phyloP scores from a whole-genome alignment of 1,140 invertebrate genomes.

The Drosophila persimilis region DNA sequence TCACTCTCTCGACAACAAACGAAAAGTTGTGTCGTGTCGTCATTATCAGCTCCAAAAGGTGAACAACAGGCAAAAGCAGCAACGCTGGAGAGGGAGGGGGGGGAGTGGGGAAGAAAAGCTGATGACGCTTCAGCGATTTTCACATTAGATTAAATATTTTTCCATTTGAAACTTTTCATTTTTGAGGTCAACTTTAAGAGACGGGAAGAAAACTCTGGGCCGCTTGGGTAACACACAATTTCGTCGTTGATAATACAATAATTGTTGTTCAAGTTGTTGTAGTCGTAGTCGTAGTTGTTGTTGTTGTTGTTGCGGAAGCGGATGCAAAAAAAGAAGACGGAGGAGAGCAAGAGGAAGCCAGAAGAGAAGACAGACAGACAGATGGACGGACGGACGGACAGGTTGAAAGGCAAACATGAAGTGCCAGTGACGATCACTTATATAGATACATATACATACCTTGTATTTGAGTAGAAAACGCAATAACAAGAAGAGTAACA shows the following conservation, averaged over 20 bases:
- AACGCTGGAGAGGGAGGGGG: not conserved
- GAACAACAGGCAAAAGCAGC: constrained; percentile 27
- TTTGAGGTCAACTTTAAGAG: constrained; percentile 66
- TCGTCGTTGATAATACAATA: constrained; percentile 66
- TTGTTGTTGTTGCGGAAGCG: constrained; percentile 60
- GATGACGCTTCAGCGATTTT: constrained; percentile 75
- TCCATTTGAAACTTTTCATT: constrained; percentile 60
- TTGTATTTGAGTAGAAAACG: constrained; percentile 37
- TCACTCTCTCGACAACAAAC: constrained; percentile 26
- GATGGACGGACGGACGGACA: constrained; percentile 37
- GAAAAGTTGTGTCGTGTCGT: constrained; percentile 58
- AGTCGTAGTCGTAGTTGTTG: not conserved
- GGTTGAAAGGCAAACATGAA: constrained; percentile 76
- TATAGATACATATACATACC: constrained; percentile 66
- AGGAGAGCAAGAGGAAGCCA: constrained; percentile 10
- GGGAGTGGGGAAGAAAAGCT: constrained; percentile 25
- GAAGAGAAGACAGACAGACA: constrained; percentile 28
- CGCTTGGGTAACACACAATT: constrained; percentile 51
- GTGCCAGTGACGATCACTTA: constrained; percentile 73
- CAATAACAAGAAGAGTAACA: constrained; percentile 21
- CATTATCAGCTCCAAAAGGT: constrained; percentile 59
- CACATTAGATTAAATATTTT: constrained; percentile 77
- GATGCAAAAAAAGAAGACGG: constrained; percentile 61
- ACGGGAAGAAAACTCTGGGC: constrained; percentile 17
- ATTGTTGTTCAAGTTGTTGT: constrained; percentile 48